Evolutionary conservation across 2,113 vertebrate genomes (phyloP).

Genomic region (Microcebus lehilahytsara): DNA sequence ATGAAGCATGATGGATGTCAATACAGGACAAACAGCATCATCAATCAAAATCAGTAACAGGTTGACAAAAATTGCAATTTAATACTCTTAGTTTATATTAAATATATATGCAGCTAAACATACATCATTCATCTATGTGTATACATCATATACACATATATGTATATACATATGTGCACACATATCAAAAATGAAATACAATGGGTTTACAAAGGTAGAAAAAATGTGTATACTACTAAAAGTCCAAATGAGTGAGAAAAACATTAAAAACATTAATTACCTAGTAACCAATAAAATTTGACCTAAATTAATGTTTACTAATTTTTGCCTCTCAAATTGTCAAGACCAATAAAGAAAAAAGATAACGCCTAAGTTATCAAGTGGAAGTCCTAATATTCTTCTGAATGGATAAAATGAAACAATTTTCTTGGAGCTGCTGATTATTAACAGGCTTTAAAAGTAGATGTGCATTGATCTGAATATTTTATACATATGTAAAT

Average conservation of each 20-base stretch:
- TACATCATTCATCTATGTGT: neutral
- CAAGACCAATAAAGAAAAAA: neutral
- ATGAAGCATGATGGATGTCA: neutral
- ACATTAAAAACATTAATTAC: neutral
- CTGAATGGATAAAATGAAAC: neutral
- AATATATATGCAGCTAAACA: neutral
- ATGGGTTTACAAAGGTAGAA: neutral
- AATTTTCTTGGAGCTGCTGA: neutral
- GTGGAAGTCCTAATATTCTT: neutral
- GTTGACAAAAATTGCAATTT: neutral
- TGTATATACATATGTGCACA: neutral
- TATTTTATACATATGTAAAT: neutral
- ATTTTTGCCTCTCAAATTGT: neutral
- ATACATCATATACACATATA: neutral
- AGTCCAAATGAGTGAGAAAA: neutral
- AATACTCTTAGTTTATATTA: neutral
- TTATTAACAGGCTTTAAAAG: neutral
- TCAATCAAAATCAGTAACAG: neutral
- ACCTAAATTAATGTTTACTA: neutral
- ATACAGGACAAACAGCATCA: neutral
- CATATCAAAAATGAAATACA: neutral
- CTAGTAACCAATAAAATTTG: neutral
- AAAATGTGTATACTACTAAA: neutral
- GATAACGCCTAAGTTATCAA: neutral
- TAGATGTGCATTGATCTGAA: neutral